Evolutionary conservation across 2,888 invertebrate species (phyloP), one percentile per base, ranked within the genome.

Genomic region (Nowickia ferox): DNA sequence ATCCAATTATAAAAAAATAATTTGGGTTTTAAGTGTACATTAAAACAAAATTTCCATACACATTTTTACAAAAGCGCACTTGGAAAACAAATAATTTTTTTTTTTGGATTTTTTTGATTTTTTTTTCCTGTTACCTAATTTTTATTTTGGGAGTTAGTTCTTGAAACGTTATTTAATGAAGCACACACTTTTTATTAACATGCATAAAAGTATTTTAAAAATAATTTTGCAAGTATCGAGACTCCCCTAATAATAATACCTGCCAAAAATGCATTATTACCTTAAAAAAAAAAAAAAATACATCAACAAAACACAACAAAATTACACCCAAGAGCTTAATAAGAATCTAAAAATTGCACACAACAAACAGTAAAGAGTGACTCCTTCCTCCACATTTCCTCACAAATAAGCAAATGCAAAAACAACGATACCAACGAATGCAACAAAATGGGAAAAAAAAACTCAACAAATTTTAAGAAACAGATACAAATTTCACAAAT

Each of bases 321-420:
- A 85, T 72, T 82, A 74, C 72, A 86, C 66, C 75, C 85, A 71
- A 79, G 75, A 76, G 83, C 72, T 83, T 59, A 72, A 78, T 72
- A 83, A 78, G 77, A 78, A 78, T 78, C 17, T 66, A 66, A n/a
- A 59, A 72, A 75, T 72, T 72, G 51, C 53, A 55, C 40, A 53
- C 68, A 53, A 15, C 9, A n/a, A 1, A 9, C 13, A 72, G 22
- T 57, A 46, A 42, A 82, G 48, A 55, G 57, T 10, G 11, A 46
- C 55, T 38, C n/a, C 42, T 30, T 6, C 30, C 30, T 30, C 30
- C 6, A 30, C 9, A 74, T 44, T 17, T 53, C 38, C 71, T 69
- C 51, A 66, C 59, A 84, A 61, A 48, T 53, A 30, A 5, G 1
- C 48, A 17, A 68, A 63, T 61, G 74, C 74, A 77, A 80, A n/a